Evolutionary conservation across 1,140 invertebrate species (phyloP), one percentile per base, ranked within the genome.

Genomic region (Mya arenaria): DNA sequence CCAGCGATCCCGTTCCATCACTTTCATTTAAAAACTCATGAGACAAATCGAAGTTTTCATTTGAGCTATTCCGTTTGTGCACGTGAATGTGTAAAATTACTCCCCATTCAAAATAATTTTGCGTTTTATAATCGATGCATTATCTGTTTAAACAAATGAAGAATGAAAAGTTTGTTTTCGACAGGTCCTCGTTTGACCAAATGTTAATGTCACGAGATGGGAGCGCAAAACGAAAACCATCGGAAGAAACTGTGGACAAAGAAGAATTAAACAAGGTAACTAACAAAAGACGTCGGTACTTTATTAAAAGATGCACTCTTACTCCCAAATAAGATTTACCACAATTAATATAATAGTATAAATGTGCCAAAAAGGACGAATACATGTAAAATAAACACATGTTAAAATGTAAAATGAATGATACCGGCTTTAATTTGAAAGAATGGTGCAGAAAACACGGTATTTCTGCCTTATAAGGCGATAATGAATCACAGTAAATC

Each of bases 181-280:
- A 48, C 28, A 75, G 73, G 28, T 75, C 73, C 44, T 60, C 52
- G 4, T 75, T 75, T 32, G 58, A 75, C 58, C 44, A 65, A 36
- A 75, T 75, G 73, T 39, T 75, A 39, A 32, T 48, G 28, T 60
- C 73, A 23, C 0, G 55, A n/a, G 19, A 63, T 19, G 17, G 48
- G 32, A 63, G 56, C 1, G 48, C 48, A 23, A 23, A 52, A 52
- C 19, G 25, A 8, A 52, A 52, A 23, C 19, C 25, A n/a, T 23
- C 48, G 25, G 15, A 4, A 37, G 25, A 36, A 23, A 41, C 39
- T 44, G 4, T 32, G 0, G 25, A 58, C 28, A 36, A 25, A 36
- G 30, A 36, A 15, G 28, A 2, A 0, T 72, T 72, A 34, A 58
- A 56, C 69, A 36, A 30, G 44, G 69, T 72, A 36, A 25, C n/a